These are phyloP conservation scores for Hemithea aestivaria DNA, from an alignment of 2,888 invertebrate species.

Conservation along the genomic window DNA sequence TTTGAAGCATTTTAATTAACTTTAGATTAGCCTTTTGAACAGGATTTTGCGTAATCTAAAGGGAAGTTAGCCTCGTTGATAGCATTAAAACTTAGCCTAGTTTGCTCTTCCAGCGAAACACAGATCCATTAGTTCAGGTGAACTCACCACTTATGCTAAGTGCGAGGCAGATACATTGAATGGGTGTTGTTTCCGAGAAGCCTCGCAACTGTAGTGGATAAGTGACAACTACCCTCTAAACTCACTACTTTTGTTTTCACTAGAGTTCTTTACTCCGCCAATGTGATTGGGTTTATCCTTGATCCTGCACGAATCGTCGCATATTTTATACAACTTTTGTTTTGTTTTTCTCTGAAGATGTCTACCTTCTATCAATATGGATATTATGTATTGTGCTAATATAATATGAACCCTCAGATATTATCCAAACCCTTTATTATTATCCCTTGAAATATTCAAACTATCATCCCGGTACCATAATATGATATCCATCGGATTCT, in stretches of 20 bases:
- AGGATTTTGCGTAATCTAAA: no score
- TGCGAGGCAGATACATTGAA: conserved; percentile 41
- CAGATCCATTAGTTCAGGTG: conserved; percentile 41
- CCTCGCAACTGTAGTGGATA: conserved; percentile 25
- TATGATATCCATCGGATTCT: conserved; percentile 22
- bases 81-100: no score
- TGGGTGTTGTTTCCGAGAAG: conserved; percentile 26
- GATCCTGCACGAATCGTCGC: no score
- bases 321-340: no score
- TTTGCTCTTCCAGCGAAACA: conserved; percentile 6
- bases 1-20: no score
- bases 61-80: no score
- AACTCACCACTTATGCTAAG: conserved; percentile 69
- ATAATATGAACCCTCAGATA: conserved; percentile 6
- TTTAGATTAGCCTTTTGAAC: no score
- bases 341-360: no score
- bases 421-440: no score
- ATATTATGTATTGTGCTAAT: background rate
- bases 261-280: conserved; percentile 1
- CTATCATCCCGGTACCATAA: conserved; percentile 27
- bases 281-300: background rate
- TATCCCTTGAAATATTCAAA: conserved; percentile 15
- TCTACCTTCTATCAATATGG: no score
- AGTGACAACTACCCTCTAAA: conserved; percentile 26
- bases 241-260: conserved; percentile 36